Percentiles rank a stretch among this genome's conserved stretches.
phyloP scores from a whole-genome alignment of 2,888 invertebrate genomes.

The Hirtodrosophila confusa region DNA sequence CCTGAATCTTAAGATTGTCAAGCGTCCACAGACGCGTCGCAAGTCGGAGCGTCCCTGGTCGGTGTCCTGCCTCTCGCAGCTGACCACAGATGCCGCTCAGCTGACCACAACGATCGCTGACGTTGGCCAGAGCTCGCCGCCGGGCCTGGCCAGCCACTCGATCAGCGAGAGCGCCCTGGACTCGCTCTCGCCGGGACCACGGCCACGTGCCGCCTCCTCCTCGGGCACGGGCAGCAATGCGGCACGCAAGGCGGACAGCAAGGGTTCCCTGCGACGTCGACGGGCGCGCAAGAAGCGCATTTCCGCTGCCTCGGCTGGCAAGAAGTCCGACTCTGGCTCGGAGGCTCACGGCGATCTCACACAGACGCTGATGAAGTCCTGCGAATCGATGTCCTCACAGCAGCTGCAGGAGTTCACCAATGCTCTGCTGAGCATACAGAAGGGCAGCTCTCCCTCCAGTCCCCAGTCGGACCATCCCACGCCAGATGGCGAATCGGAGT shows the following conservation, averaged over 20 bases:
- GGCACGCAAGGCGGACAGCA: slow-evolving; percentile 82
- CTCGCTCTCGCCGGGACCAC: slow-evolving; percentile 86
- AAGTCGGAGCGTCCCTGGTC: slow-evolving; percentile 91
- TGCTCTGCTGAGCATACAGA: slow-evolving; percentile 81
- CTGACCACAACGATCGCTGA: slow-evolving; percentile 81
- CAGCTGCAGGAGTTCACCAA: slow-evolving; percentile 86
- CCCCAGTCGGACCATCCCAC: slow-evolving; percentile 35
- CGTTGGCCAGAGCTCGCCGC: slow-evolving; percentile 82
- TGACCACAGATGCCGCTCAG: slow-evolving; percentile 85
- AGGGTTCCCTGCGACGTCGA: slow-evolving; percentile 83
- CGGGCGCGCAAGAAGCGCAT: slow-evolving; percentile 83
- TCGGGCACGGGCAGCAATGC: slow-evolving; percentile 66
- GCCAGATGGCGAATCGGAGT: slow-evolving; percentile 84
- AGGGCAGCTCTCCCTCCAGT: slow-evolving; percentile 31
- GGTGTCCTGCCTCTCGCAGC: slow-evolving; percentile 92
- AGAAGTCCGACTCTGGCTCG: slow-evolving; percentile 86
- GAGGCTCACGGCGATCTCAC: slow-evolving; percentile 83
- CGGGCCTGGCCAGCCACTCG: slow-evolving; percentile 88
- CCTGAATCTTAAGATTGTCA: slow-evolving; percentile 86
- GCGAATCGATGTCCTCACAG: slow-evolving; percentile 86
- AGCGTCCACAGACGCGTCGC: slow-evolving; percentile 84
- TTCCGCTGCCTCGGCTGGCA: slow-evolving; percentile 69
- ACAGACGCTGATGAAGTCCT: slow-evolving; percentile 86
- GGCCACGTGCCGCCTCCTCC: slow-evolving; percentile 72
- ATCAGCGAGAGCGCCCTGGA: slow-evolving; percentile 95